Evolutionary conservation across 2,797 vertebrate species (phyloP), one percentile per base, ranked within the genome.

Genomic region (Aselliscus stoliczkanus): DNA sequence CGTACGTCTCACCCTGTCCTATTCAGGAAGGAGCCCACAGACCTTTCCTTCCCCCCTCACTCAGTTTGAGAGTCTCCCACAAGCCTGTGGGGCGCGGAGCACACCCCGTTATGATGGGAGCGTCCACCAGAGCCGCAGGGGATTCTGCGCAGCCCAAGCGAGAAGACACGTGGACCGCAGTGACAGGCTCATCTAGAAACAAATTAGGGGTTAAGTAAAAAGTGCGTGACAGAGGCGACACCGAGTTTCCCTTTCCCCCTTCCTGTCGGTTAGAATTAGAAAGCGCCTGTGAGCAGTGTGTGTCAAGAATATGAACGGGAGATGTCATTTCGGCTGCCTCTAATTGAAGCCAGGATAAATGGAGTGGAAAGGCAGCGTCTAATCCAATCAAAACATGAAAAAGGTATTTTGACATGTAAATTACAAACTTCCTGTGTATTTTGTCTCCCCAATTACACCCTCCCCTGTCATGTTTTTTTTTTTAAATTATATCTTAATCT

Each of bases 341-440:
- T 98, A 98, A 98, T 98, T 98, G 98, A 98, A 98, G 98, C 97
- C 97, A 96, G 97, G 98, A 98, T 98, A 98, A 99, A 98, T 98
- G 98, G 98, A 98, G 98, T 98, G 98, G 98, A 98, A 98, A 98
- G 98, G 98, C 98, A 88, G 98, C 97, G 95, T 98, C 98, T 98
- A 98, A 98, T 98, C 98, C 98, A 98, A 98, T 98, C 98, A 98
- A 98, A 98, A 98, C 98, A 98, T 98, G 98, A 98, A 98, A 98
- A 98, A 98, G 98, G 98, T 98, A 98, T 99, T 99, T 98, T 99
- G 98, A 99, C 98, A 98, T 98, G 98, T 98, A 98, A 98, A 98
- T 99, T 99, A 98, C 98, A 98, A 98, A 98, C 98, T 98, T 99
- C 98, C 98, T 98, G 98, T 98, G 98, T 98, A 98, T 98, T 98